Evolutionary conservation across 2,888 invertebrate species (phyloP), one percentile per base, ranked within the genome.

Genomic region (Alitta virens): DNA sequence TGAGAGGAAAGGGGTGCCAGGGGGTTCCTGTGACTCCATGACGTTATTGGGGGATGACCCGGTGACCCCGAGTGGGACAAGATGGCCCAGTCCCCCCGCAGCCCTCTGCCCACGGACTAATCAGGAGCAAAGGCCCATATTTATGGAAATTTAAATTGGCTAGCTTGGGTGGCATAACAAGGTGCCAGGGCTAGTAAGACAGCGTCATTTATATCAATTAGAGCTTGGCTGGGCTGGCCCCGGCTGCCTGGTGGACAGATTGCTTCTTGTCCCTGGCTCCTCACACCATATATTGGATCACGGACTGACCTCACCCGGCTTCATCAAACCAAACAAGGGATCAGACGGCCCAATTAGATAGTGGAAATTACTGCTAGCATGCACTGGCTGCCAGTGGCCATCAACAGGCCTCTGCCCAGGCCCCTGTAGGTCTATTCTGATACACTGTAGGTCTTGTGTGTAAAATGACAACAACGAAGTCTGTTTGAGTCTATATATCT

Each of bases 111-210:
- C 33, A 5, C 12, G 33, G 33, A 33, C 56, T 63, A 63, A 63
- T 63, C 63, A 60, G 56, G 27, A 38, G 40, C 51, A 49, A 58
- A 42, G 23, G 51, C 56, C n/a, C 53, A 58, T 63, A 63, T 63
- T 63, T 63, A 63, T 63, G 63, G 63, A 63, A 63, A 63, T 56
- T 60, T 55, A 55, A 60, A 63, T 60, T 60, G 63, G 60, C 33
- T 40, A 56, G 40, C 56, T 50, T 60, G 51, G 60, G 51, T 50
- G 60, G 57, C 56, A 56, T 53, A 51, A 55, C 60, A 42, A 49
- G 60, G 56, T 56, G 63, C 52, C 63, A 42, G 26, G 27, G 33
- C 26, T 33, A 23, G 40, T 43, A 56, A 43, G 52, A 38, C 26
- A 14, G 16, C 23, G 56, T 55, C 60, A 60, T 63, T 63, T 63